Evolutionary conservation across 2,113 vertebrate species (phyloP), one percentile per base, ranked within the genome.

Genomic region (Rhadina sibilatrix): DNA sequence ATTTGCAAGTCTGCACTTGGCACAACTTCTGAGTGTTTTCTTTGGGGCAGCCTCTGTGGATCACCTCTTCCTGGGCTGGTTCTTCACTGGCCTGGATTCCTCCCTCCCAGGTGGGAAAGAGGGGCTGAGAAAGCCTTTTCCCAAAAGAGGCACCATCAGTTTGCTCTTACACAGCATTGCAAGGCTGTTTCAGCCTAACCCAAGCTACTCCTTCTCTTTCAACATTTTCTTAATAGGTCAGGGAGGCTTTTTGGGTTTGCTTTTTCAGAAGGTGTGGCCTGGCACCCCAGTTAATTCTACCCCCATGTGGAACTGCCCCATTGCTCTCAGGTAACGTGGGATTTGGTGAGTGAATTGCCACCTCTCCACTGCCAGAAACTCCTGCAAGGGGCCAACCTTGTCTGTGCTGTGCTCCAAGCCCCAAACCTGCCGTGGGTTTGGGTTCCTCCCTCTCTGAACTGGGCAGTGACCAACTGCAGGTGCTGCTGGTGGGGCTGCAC

Each of bases 1-100:
- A 76, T 93, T 19, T 94, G 82, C 93, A 93, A 93, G 87, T 71
- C 88, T 92, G 79, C 47, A 50, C 68, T 81, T 95, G 91, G 93
- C 90, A 78, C 21, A 80, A 33, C 92, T 81, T 96, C 79, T 91
- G 91, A 97, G 93, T 27, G 33, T 35, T 68, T 80, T 65, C 61
- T 74, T 7, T 63, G 59, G 65, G 79, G 89, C 16, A 4, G 75
- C 71, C 68, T 81, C 79, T 85, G 47, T 40, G 52, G 56, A 90
- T 90, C 71, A 60, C 88, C 83, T 85, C 78, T 52, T 83, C 77
- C 71, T 81, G 75, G 59, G 75, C 64, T 85, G 54, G 44, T 66
- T 86, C 88, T 59, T 70, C 52, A 42, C 15, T 1, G 1, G 35
- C 59, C 89, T 86, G 49, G 61, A 89, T 38, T 87, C 70, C 81